A percentile compares a stretch with the other conserved stretches of the same genome.
phyloP scores from a whole-genome alignment of 23 tunicate species.

The Halocynthia aurantium region DNA sequence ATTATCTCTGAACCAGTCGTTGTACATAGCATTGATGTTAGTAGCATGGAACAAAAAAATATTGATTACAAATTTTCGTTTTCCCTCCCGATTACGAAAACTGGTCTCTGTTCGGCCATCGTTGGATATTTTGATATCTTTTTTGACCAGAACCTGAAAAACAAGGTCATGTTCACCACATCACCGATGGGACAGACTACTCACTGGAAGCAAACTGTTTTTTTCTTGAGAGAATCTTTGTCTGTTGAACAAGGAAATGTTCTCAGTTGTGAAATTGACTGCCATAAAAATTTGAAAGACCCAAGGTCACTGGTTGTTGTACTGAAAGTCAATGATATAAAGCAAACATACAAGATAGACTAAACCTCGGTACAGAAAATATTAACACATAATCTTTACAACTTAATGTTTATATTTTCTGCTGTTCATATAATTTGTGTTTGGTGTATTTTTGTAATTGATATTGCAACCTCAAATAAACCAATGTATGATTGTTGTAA shows the following conservation, averaged over 20 bases:
- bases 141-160: neutral
- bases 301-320: conserved; percentile 70
- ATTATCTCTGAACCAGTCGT: conserved; percentile 46
- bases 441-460: too few relatives aligned
- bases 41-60: conserved; percentile 25
- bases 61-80: conserved; percentile 59
- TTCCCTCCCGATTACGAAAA: conserved; percentile 24
- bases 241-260: conserved; percentile 37
- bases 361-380: neutral
- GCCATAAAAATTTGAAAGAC: conserved; percentile 81
- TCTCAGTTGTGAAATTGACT: conserved; percentile 52
- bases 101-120: conserved; percentile 42
- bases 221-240: conserved; percentile 43
- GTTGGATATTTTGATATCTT: conserved; percentile 82
- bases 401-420: too few relatives aligned
- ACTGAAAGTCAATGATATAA: conserved; percentile 31
- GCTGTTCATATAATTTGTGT: too few relatives aligned
- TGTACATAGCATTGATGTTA: conserved; percentile 31
- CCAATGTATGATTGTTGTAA: too few relatives aligned
- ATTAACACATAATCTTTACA: too few relatives aligned
- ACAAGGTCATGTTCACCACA: conserved; percentile 48
- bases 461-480: too few relatives aligned
- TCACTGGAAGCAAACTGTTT: conserved; percentile 95
- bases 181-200: conserved; percentile 58
- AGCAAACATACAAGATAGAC: conserved; percentile 28